Percentiles rank a stretch among this genome's conserved stretches.
Evolutionary conservation across 2,113 vertebrate species (phyloP).

Genomic region (Anhinga anhinga): DNA sequence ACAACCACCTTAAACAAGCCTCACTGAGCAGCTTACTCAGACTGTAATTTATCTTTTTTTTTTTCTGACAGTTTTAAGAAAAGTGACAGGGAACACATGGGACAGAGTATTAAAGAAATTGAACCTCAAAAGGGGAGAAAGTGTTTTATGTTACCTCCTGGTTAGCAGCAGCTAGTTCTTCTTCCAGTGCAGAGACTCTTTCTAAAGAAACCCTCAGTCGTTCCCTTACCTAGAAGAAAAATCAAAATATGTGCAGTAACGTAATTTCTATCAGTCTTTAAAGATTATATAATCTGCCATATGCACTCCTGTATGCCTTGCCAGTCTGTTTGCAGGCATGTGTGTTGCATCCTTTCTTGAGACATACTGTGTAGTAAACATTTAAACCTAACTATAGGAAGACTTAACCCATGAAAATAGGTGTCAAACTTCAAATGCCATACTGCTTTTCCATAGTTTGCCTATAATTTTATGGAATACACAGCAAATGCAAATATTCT

Average conservation of each 20-base stretch:
- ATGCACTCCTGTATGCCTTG: constrained; percentile 20
- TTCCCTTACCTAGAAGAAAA: constrained; percentile 88
- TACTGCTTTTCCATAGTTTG: not conserved
- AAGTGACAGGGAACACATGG: constrained; percentile 58
- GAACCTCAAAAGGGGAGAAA: constrained; percentile 71
- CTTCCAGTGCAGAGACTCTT: constrained; percentile 95
- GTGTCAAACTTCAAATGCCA: not conserved
- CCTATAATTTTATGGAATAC: not conserved
- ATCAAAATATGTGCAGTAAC: constrained; percentile 76
- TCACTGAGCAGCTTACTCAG: not conserved
- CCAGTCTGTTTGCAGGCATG: constrained; percentile 10
- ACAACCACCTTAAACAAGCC: not conserved
- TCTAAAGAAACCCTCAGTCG: constrained; percentile 95
- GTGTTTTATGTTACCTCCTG: constrained; percentile 86
- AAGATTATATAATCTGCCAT: constrained; percentile 56
- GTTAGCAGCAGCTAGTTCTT: constrained; percentile 94
- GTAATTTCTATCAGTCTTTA: constrained; percentile 53
- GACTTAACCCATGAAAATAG: not conserved
- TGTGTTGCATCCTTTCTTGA: not conserved
- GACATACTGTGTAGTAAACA: not conserved
- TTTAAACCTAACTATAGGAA: not conserved
- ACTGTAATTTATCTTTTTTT: not conserved
- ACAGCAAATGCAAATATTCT: not conserved
- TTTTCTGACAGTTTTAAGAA: constrained; percentile 50
- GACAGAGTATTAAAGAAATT: constrained; percentile 43